A percentile compares a stretch with the other conserved stretches of the same genome.
These are phyloP conservation scores for Ochropleura plecta DNA, from an alignment of 2,888 invertebrate genomes.

Conservation along the genomic window DNA sequence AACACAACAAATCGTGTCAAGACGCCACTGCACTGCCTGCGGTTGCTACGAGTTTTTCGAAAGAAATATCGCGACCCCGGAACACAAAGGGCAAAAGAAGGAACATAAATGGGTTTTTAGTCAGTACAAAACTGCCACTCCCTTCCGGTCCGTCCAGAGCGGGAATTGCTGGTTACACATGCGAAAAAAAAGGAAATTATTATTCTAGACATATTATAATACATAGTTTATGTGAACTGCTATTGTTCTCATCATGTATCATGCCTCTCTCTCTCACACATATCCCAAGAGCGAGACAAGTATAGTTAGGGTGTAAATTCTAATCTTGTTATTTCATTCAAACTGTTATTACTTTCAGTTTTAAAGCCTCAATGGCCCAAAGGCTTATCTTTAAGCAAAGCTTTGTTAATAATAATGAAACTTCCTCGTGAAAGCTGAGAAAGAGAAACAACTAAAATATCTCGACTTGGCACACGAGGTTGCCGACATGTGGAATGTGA, in stretches of 20 bases:
- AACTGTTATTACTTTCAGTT: constrained; percentile 44
- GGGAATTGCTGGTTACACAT: too few species aligned
- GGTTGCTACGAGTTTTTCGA: too few species aligned
- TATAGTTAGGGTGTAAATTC: constrained; percentile 9
- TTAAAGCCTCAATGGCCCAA: constrained; percentile 17
- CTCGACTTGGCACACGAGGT: too few species aligned
- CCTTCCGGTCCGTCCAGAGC: too few species aligned
- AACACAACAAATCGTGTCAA: too few species aligned
- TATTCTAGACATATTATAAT: background rate
- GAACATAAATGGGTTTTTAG: too few species aligned
- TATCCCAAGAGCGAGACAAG: background rate
- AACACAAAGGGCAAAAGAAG: too few species aligned
- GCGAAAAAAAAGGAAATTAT: background rate
- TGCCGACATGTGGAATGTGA: too few species aligned
- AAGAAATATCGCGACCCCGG: too few species aligned
- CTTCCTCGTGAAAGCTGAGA: background rate
- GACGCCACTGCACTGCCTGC: too few species aligned
- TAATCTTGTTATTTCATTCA: constrained; percentile 48
- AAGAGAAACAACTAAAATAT: too few species aligned
- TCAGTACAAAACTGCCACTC: too few species aligned
- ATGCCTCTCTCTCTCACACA: background rate
- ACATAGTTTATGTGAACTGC: constrained; percentile 3
- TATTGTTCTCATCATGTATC: constrained; percentile 18
- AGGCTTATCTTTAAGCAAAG: constrained; percentile 21
- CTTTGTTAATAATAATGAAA: constrained; percentile 5